These are phyloP conservation scores for Drosophila pseudotakahashii DNA, from an alignment of 2,888 invertebrate species.

Conservation along the genomic window DNA sequence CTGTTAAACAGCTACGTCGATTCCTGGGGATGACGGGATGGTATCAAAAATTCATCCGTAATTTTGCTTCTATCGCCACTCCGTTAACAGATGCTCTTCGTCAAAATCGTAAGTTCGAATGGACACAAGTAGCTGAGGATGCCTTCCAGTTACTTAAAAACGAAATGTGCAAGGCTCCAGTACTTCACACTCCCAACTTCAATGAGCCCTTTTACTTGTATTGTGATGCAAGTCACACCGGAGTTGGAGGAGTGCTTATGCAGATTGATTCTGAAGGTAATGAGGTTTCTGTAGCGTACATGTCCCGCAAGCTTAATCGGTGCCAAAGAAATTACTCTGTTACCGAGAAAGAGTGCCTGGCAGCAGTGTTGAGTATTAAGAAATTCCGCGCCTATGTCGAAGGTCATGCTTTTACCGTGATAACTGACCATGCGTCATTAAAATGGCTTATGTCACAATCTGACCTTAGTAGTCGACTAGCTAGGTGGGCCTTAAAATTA, in stretches of 20 bases:
- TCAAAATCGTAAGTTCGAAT: constrained; percentile 1
- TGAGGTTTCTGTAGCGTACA: constrained; percentile 5
- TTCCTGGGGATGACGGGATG: constrained; percentile 1
- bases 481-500: constrained; percentile 1
- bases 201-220: constrained; percentile 1
- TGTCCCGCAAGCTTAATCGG: constrained; percentile 7
- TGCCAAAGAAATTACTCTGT: constrained; percentile 6
- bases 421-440: too few species aligned
- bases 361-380: constrained; percentile 2
- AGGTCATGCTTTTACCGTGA: too few species aligned
- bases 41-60: constrained; percentile 5
- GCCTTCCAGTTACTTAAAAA: constrained; percentile 7
- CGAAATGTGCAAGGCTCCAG: constrained; percentile 6
- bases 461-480: constrained; percentile 5
- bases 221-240: constrained; percentile 7
- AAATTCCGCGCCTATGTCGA: constrained; percentile 4
- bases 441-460: background rate
- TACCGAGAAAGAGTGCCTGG: constrained; percentile 3
- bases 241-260: background rate
- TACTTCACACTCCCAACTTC: constrained; percentile 5
- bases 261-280: constrained; percentile 2
- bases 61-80: constrained; percentile 8
- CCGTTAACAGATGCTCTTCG: constrained; percentile 5
- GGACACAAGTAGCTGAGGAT: constrained; percentile 4
- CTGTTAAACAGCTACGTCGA: background rate